A percentile compares a stretch with the other conserved stretches of the same genome.
Conservation (phyloP, 2,113 vertebrate genomes). For the Lipotes vexillifer region DNA sequence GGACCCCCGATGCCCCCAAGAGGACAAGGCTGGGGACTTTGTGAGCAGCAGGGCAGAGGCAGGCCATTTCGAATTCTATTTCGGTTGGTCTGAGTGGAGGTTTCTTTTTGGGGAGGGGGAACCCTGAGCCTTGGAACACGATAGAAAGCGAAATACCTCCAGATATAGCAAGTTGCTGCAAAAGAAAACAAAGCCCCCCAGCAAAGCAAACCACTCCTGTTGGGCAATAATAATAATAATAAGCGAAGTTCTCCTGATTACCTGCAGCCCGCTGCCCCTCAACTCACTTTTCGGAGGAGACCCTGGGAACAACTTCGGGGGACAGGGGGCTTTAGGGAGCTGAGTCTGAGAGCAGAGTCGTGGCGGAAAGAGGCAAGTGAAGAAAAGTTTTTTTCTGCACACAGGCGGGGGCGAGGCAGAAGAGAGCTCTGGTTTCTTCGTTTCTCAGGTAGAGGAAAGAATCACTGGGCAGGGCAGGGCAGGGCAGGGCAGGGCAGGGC, state of each 20-base stretch:
- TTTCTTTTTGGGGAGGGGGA: conserved; percentile 6
- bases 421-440: neutral
- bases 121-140: neutral
- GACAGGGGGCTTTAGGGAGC: neutral
- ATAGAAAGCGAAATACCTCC: neutral
- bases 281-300: neutral
- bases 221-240: neutral
- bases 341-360: neutral
- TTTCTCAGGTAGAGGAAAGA: conserved; percentile 43
- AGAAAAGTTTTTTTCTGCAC: neutral
- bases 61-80: conserved; percentile 22
- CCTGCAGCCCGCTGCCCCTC: neutral
- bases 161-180: conserved; percentile 30
- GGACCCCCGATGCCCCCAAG: neutral
- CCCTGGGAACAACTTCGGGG: neutral
- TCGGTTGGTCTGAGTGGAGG: neutral
- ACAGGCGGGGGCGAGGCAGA: neutral
- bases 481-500: neutral
- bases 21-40: neutral
- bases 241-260: conserved; percentile 13
- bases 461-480: neutral
- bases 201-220: neutral
- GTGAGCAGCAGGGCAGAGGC: neutral
- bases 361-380: neutral
- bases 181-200: neutral